Evolutionary conservation across 2,113 vertebrate genomes (phyloP), one percentile per base, ranked within the genome.

Genomic region (Lonchura striata): DNA sequence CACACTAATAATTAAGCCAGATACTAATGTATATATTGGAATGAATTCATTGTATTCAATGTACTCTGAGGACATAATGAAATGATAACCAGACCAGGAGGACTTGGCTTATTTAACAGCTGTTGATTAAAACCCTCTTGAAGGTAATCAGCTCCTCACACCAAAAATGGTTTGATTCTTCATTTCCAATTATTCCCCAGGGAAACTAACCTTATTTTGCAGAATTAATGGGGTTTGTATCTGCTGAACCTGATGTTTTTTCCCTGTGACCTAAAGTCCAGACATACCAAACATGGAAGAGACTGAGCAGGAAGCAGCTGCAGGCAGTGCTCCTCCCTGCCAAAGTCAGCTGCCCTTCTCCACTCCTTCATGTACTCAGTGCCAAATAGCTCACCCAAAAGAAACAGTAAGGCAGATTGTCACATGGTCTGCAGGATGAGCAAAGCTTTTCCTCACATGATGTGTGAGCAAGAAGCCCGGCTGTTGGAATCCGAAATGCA

Each of bases 291-390:
- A 69, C 52, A 64, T 33, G 33, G 85, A 93, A 82, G 57, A 79
- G 60, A 78, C 56, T 54, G 56, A 74, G 65, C 72, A 90, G 74
- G 90, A 91, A 91, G 75, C 81, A 89, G 84, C 87, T 91, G 91
- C 72, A 81, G 68, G 79, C 82, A 85, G 35, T 0, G 9, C 25
- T 85, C 46, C 70, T 91, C 71, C 37, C 46, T 72, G 91, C 76
- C 86, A 92, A 92, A 92, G 54, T 74, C 89, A 94, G 94, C 89
- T 92, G 80, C 76, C 63, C 31, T 92, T 72, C 63, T 69, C 63
- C 31, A 22, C 54, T 91, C 72, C 56, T 92, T 92, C 2, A 1
- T 1, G 4, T 15, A 16, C 18, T 80, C 71, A 37, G 30, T 70
- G 77, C 68, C 91, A 88, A 82, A 52, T 13, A 76, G 63, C 46